Conservation (phyloP, 2,113 vertebrate genomes). For the Sclerurus mexicanus region DNA sequence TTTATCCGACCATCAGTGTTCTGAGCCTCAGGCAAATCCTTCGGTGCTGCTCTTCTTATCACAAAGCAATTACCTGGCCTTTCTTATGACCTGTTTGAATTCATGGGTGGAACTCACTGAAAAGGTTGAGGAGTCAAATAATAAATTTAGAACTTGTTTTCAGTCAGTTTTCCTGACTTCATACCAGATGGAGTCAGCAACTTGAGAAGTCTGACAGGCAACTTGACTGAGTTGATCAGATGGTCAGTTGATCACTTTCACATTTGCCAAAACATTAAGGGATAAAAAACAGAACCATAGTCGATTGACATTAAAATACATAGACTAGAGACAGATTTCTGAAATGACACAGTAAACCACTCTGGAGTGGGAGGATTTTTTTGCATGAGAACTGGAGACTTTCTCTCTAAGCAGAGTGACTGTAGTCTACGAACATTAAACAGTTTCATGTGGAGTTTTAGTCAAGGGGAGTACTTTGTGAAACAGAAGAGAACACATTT, state of each 20-base stretch:
- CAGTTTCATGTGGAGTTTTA: neutral
- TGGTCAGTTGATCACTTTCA: neutral
- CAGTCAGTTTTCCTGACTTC: neutral
- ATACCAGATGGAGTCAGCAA: neutral
- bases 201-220: neutral
- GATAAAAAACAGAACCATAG: neutral
- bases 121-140: slow-evolving; percentile 53
- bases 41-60: slow-evolving; percentile 17
- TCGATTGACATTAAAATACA: slow-evolving; percentile 20
- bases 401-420: neutral
- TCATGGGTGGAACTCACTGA: neutral
- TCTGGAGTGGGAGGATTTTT: neutral
- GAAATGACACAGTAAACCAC: neutral
- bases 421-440: neutral
- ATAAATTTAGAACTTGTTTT: slow-evolving; percentile 4
- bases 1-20: neutral
- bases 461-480: neutral
- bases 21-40: slow-evolving; percentile 45
- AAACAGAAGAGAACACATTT: neutral
- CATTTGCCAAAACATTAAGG: neutral
- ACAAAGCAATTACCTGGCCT: slow-evolving; percentile 32
- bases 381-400: neutral
- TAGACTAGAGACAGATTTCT: neutral
- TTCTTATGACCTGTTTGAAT: slow-evolving; percentile 8
- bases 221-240: neutral